Evolutionary conservation across 2,888 invertebrate genomes (phyloP).

Genomic region (Xestia sexstrigata): DNA sequence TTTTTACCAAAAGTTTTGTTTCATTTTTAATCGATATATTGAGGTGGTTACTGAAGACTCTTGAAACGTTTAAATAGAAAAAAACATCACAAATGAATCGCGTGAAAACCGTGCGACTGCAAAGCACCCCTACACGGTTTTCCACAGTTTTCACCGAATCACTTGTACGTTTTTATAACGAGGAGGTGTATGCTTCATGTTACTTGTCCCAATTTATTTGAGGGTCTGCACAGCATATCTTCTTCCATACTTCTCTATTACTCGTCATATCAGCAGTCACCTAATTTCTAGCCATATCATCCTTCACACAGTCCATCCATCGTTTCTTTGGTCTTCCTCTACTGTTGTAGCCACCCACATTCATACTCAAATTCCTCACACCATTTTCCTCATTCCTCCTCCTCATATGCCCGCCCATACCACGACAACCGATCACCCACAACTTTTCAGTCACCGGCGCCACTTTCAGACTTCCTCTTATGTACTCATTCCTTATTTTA

Average conservation of each 20-base stretch:
- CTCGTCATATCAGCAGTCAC: background rate
- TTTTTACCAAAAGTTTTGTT: constrained; percentile 46
- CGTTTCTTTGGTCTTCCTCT: background rate
- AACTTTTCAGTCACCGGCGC: too few relatives aligned
- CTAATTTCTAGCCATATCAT: background rate
- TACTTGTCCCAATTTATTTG: too few relatives aligned
- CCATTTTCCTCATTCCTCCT: too few relatives aligned
- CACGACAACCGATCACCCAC: too few relatives aligned
- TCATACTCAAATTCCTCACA: too few relatives aligned
- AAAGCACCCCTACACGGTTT: background rate
- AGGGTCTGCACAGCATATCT: too few relatives aligned
- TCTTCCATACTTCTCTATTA: too few relatives aligned
- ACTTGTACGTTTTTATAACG: background rate
- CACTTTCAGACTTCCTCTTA: too few relatives aligned
- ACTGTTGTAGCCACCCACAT: too few relatives aligned
- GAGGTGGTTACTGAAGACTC: background rate
- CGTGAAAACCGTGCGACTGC: background rate
- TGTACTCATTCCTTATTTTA: too few relatives aligned
- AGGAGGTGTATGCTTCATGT: too few relatives aligned
- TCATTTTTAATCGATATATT: constrained; percentile 14
- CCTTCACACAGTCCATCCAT: background rate
- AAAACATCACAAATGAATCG: background rate
- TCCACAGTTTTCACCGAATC: background rate
- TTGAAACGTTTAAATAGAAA: background rate
- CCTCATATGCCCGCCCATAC: too few relatives aligned